Conservation (phyloP, 2,113 vertebrate species). For the Microtus richardsoni region DNA sequence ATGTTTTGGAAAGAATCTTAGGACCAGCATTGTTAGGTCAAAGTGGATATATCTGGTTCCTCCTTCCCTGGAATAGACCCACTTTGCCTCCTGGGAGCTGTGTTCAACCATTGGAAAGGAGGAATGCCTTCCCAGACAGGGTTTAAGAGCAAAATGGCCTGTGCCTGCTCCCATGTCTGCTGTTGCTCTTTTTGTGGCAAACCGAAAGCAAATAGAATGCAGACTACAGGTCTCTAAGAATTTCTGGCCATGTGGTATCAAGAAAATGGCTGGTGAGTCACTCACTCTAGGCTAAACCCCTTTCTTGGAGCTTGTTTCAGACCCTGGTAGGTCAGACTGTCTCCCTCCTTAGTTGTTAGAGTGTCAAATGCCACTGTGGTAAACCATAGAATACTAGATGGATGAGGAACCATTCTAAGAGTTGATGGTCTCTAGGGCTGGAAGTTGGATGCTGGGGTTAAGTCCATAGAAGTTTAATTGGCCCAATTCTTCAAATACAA, state of each 20-base stretch:
- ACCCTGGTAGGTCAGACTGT: background rate
- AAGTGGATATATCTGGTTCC: background rate
- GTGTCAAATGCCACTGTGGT: background rate
- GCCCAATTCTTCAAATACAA: background rate
- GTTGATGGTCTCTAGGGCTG: background rate
- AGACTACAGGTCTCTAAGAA: slow-evolving; percentile 48
- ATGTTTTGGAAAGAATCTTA: background rate
- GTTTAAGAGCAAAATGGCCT: slow-evolving; percentile 47
- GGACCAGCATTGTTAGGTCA: background rate
- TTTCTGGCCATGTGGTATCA: slow-evolving; percentile 29
- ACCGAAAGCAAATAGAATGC: slow-evolving; percentile 67
- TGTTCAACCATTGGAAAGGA: background rate
- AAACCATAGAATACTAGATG: background rate
- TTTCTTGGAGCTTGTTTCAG: background rate
- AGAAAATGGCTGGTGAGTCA: slow-evolving; percentile 47
- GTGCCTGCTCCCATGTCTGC: slow-evolving; percentile 22
- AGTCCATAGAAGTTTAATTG: background rate
- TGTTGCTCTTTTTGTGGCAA: slow-evolving; percentile 59
- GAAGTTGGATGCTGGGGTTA: background rate
- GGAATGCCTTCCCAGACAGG: background rate
- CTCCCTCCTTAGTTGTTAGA: background rate
- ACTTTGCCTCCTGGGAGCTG: background rate
- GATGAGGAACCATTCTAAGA: background rate
- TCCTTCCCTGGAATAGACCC: background rate
- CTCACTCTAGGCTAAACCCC: slow-evolving; percentile 6